A percentile compares a stretch with the other conserved stretches of the same genome.
These are phyloP conservation scores for Pseudococcus viburni DNA, from an alignment of 2,888 invertebrate species.

Conservation along the genomic window DNA sequence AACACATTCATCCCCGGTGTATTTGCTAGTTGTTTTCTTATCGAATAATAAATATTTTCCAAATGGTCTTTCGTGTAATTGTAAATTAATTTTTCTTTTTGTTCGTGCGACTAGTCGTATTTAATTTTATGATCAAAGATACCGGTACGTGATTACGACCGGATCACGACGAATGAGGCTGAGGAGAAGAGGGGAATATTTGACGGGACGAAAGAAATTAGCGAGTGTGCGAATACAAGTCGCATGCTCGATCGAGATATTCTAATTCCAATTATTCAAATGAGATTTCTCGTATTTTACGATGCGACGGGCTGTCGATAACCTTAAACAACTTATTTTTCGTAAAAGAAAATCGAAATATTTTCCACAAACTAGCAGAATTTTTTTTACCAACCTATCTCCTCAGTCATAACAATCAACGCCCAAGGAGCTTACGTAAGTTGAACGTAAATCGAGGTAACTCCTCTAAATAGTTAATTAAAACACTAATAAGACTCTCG, in stretches of 20 bases:
- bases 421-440: not conserved
- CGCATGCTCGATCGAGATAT: not conserved
- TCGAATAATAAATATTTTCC: conserved; percentile 30
- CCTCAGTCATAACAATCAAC: not conserved
- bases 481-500: not conserved
- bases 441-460: not conserved
- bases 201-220: not conserved
- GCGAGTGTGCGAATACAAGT: not conserved
- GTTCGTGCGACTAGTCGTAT: not conserved
- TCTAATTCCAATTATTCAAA: not conserved
- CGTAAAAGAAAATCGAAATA: no score
- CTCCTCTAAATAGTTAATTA: not conserved
- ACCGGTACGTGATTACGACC: not conserved
- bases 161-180: not conserved
- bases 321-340: no score
- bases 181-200: no score
- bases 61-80: conserved; percentile 42
- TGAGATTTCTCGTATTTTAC: not conserved
- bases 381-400: no score
- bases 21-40: conserved; percentile 19
- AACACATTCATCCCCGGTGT: conserved; percentile 23
- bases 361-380: no score
- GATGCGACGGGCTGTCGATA: not conserved
- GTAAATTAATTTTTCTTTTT: conserved; percentile 33
- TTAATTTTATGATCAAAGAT: not conserved